Evolutionary conservation across 2,797 vertebrate species (phyloP).

Genomic region (Hipposideros larvatus): DNA sequence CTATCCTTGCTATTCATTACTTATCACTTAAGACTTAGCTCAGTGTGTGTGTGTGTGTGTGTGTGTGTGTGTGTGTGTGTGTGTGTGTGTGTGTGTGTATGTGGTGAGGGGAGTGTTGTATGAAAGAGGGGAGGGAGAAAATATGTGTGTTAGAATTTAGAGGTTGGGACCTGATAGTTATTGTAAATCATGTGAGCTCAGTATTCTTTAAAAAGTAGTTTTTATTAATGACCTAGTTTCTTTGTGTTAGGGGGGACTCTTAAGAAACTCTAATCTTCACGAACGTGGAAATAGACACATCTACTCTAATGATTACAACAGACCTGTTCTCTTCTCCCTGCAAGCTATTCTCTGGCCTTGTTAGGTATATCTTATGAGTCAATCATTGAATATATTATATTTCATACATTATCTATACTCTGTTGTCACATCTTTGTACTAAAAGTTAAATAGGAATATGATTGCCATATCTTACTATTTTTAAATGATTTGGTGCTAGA

Average conservation of each 20-base stretch:
- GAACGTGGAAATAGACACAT: background rate
- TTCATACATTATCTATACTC: background rate
- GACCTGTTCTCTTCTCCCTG: background rate
- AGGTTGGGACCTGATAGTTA: background rate
- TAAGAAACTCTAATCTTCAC: background rate
- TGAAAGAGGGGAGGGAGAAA: background rate
- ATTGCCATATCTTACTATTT: background rate
- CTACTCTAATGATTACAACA: background rate
- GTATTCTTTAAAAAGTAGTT: background rate
- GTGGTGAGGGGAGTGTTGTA: background rate
- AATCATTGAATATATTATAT: background rate
- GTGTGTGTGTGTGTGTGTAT: background rate
- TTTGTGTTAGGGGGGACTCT: background rate
- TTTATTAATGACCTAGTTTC: slow-evolving; percentile 8
- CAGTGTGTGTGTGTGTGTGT: background rate
- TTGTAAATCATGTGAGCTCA: background rate
- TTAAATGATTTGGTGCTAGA: background rate
- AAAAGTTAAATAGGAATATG: background rate
- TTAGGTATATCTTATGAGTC: background rate
- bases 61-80: background rate
- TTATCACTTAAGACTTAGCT: background rate
- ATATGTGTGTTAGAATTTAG: background rate
- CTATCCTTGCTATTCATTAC: background rate
- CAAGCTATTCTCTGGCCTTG: background rate
- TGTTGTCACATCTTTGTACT: background rate